Evolutionary conservation across 2,113 vertebrate genomes (phyloP), one percentile per base, ranked within the genome.

Genomic region (Microtus pennsylvanicus): DNA sequence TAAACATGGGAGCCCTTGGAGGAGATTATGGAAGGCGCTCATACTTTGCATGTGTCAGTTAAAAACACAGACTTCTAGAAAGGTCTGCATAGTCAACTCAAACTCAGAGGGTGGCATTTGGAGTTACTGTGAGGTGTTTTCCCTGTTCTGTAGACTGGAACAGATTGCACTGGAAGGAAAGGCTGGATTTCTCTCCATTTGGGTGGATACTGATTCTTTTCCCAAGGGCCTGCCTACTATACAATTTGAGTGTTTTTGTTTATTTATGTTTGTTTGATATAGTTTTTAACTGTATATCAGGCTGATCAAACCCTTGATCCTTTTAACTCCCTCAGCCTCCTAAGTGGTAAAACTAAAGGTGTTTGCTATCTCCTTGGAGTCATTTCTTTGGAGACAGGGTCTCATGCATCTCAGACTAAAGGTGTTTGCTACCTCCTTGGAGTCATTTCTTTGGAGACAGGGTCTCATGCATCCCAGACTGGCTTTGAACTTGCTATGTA

Each of bases 191-290:
- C 81, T 83, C 38, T 94, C 38, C 4, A 38, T 90, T 94, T 74
- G 75, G 63, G 50, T 50, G 22, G 92, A 85, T 65, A 55, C 30
- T 75, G 55, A 13, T 52, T 91, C 38, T 96, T 96, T 90, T 74
- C 2, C 83, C 14, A 82, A 94, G 63, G 17, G 22, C 22, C 35
- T 28, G 6, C 38, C 8, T 45, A 86, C 38, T 50, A 19, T 93
- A 81, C 4, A 91, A n/a, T 94, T 94, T 87, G n/a, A 21, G 67
- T 26, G 65, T 93, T 91, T 91, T 89, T 76, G 19, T 52, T 70
- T 70, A 28, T 55, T 24, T 35, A 30, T 70, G 42, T 35, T 69
- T 33, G 28, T 69, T 86, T 87, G 65, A 42, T 21, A 87, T 47
- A 50, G 33, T 94, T 55, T 69, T 69, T 69, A 63, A 63, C 28